Percentiles rank a stretch among this genome's conserved stretches.
Evolutionary conservation across 2,113 vertebrate genomes (phyloP).

Genomic region (Gavia stellata): DNA sequence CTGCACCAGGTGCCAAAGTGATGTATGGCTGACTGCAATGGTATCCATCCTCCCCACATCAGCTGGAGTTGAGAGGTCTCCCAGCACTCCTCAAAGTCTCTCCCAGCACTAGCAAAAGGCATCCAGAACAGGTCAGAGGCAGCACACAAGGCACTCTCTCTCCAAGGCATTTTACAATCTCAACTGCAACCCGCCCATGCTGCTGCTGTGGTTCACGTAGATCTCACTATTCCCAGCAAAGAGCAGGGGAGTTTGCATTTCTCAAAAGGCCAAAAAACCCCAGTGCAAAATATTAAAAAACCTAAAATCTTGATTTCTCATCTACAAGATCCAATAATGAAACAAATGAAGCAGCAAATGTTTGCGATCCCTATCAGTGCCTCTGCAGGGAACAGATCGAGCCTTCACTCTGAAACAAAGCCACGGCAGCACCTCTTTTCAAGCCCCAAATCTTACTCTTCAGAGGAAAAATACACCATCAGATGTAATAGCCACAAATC

Average conservation of each 20-base stretch:
- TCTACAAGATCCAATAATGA: neutral
- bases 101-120: neutral
- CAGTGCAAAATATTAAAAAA: neutral
- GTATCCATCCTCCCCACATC: neutral
- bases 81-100: neutral
- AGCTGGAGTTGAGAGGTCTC: too few species aligned
- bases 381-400: neutral
- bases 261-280: neutral
- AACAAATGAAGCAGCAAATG: neutral
- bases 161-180: neutral
- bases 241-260: neutral
- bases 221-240: neutral
- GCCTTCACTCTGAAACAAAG: neutral
- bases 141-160: neutral
- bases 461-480: neutral
- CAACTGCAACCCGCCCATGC: neutral
- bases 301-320: neutral
- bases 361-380: rapidly evolving
- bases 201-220: neutral
- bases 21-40: neutral
- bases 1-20: neutral
- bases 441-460: neutral
- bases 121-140: neutral
- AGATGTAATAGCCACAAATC: neutral
- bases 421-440: neutral